phyloP scores from a whole-genome alignment of 35 echinoderm and acorn worm species.

The Lytechinus pictus region DNA sequence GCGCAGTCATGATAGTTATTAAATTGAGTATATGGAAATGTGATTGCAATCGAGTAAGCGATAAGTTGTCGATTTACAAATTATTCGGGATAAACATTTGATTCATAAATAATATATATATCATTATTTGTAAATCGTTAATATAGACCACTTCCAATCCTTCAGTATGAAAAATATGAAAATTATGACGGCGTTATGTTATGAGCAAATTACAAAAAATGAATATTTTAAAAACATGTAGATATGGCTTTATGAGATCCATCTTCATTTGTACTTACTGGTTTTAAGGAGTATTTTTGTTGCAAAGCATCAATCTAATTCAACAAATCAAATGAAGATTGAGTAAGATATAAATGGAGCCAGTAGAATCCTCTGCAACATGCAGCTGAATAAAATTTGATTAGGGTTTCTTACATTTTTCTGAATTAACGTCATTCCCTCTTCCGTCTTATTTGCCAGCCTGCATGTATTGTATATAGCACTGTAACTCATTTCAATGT shows the following conservation, averaged over 20 bases:
- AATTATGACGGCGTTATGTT: no score
- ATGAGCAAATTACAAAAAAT: background rate
- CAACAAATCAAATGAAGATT: background rate
- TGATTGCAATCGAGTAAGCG: background rate
- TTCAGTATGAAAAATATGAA: no score
- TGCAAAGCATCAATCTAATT: background rate
- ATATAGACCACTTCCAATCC: background rate
- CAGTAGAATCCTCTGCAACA: background rate
- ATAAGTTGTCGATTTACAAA: background rate
- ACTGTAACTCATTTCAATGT: no score
- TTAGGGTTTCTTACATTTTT: background rate
- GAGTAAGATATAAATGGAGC: background rate
- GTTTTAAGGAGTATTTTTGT: background rate
- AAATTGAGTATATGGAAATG: background rate
- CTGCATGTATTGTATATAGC: background rate
- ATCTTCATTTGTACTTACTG: background rate
- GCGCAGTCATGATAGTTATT: background rate
- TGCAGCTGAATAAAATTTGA: background rate
- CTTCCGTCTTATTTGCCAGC: background rate
- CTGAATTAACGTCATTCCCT: background rate
- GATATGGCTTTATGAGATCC: background rate
- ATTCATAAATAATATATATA: background rate
- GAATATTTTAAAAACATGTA: background rate
- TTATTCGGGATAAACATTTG: background rate
- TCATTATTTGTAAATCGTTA: background rate